A percentile compares a stretch with the other conserved stretches of the same genome.
Conservation (phyloP, 2,113 vertebrate species). For the Cebidichthys violaceus region DNA sequence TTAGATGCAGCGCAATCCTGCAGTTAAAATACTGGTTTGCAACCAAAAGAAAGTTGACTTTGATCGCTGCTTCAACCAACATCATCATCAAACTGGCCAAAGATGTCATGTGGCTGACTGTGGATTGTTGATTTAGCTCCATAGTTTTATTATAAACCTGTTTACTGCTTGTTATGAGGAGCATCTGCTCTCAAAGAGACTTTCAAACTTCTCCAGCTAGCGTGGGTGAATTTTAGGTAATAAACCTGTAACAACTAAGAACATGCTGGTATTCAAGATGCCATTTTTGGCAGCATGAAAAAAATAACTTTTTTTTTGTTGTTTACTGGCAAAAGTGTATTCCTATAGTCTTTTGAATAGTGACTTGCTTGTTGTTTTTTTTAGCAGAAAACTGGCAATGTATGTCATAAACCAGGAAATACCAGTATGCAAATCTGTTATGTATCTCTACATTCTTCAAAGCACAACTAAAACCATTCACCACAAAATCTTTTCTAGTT, state of each 20-base stretch:
- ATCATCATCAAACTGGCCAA: conserved; percentile 35
- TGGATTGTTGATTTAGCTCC: conserved; percentile 36
- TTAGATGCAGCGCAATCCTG: background rate
- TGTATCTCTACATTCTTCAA: background rate
- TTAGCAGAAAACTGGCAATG: background rate
- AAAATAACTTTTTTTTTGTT: background rate
- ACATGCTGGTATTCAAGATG: background rate
- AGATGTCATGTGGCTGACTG: conserved; percentile 32
- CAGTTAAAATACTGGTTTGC: conserved; percentile 20
- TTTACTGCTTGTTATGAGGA: conserved; percentile 38
- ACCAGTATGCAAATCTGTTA: background rate
- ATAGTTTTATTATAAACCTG: conserved; percentile 44
- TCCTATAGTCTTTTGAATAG: background rate
- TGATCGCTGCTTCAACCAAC: conserved; percentile 25
- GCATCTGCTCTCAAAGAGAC: conserved; percentile 25
- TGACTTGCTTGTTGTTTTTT: background rate
- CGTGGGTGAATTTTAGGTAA: background rate
- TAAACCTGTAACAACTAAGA: background rate
- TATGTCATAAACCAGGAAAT: background rate
- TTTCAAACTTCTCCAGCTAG: background rate
- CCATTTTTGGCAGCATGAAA: background rate
- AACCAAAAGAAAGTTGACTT: background rate
- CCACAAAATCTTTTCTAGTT: background rate
- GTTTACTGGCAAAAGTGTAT: background rate
- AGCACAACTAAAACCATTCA: conserved; percentile 5